phyloP scores from a whole-genome alignment of 2,888 invertebrate species.

The Torymus tubicola region DNA sequence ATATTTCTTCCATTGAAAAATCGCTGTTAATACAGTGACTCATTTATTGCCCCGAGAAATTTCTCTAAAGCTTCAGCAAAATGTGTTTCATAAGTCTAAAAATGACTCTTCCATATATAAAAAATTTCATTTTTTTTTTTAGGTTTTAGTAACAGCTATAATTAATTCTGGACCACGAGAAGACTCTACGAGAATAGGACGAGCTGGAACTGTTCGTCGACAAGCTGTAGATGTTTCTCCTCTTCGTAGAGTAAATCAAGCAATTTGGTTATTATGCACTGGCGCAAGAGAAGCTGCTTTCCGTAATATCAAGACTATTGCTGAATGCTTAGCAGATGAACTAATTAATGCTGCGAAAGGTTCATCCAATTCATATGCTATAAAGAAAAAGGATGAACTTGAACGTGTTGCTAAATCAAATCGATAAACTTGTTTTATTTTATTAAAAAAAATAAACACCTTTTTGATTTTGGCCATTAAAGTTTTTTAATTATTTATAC shows the following conservation, averaged over 20 bases:
- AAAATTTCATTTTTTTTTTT: conserved; percentile 73
- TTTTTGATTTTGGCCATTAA: too few species aligned
- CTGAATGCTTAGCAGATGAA: conserved; percentile 99
- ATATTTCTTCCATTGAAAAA: too few species aligned
- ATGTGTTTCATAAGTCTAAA: too few species aligned
- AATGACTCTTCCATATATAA: too few species aligned
- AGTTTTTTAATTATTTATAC: too few species aligned
- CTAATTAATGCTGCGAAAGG: conserved; percentile 99
- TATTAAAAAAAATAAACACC: too few species aligned
- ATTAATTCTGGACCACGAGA: conserved; percentile 99
- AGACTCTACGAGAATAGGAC: conserved; percentile 99
- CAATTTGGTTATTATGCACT: conserved; percentile 99
- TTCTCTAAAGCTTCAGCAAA: too few species aligned
- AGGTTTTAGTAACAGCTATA: conserved; percentile 96
- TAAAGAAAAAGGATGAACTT: conserved; percentile 99
- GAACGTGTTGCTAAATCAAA: conserved; percentile 99
- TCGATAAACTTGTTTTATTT: conserved; percentile 86
- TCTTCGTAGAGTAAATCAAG: conserved; percentile 98
- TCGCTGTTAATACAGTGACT: too few species aligned
- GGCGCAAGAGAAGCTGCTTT: conserved; percentile 99
- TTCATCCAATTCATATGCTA: conserved; percentile 99
- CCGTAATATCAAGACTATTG: conserved; percentile 99
- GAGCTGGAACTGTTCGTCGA: conserved; percentile 99
- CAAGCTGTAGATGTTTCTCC: conserved; percentile 99
- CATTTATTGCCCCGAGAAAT: too few species aligned